These are phyloP conservation scores for Drosophila putrida DNA, from an alignment of 2,888 invertebrate genomes.

Conservation along the genomic window DNA sequence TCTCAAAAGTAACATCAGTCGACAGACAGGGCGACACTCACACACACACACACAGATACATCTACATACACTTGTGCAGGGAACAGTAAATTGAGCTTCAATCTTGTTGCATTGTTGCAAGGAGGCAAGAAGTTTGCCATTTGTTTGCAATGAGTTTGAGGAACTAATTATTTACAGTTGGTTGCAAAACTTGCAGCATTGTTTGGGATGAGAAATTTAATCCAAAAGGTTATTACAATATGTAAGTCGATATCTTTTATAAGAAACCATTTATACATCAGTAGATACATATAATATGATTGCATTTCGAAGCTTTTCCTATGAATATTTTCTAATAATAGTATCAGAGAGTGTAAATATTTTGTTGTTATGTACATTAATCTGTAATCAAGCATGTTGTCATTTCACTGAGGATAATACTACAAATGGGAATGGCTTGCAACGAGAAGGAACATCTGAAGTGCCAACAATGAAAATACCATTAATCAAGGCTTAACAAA, in stretches of 20 bases:
- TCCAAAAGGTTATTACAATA: conserved; percentile 36
- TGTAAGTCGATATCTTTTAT: conserved; percentile 10
- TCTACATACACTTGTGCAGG: background rate
- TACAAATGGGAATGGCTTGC: conserved; percentile 12
- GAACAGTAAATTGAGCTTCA: background rate
- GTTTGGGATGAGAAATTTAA: conserved; percentile 31
- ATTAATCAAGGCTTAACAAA: conserved; percentile 82
- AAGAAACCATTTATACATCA: conserved; percentile 2
- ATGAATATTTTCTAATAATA: background rate
- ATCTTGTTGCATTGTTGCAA: conserved; percentile 17
- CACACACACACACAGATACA: background rate
- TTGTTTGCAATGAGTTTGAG: conserved; percentile 41
- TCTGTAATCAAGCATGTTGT: conserved; percentile 10
- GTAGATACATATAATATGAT: background rate
- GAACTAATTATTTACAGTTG: conserved; percentile 50
- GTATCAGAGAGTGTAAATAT: conserved; percentile 1
- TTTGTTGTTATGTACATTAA: conserved; percentile 2
- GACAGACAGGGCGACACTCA: background rate
- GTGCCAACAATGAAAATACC: conserved; percentile 74
- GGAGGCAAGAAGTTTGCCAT: conserved; percentile 30
- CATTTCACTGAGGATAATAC: background rate
- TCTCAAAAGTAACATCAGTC: conserved; percentile 2
- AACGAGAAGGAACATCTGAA: conserved; percentile 23
- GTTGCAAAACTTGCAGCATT: conserved; percentile 10
- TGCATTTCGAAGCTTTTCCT: conserved; percentile 1